phyloP scores from a whole-genome alignment of 2,888 invertebrate species.

The Dysmachus trigonus region DNA sequence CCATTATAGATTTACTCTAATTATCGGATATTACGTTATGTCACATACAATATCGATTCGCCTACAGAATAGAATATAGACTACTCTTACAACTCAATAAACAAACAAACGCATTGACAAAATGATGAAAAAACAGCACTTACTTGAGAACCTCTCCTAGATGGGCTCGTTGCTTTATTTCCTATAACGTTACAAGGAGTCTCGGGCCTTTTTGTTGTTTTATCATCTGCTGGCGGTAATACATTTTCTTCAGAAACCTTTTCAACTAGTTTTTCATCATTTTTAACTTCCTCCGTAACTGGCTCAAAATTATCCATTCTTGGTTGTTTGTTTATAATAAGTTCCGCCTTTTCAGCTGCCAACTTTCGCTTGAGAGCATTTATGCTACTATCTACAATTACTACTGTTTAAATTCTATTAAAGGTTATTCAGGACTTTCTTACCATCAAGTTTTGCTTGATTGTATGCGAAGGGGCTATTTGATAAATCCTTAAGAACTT shows the following conservation, averaged over 20 bases:
- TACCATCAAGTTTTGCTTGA: constrained; percentile 63
- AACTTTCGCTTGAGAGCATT: constrained; percentile 55
- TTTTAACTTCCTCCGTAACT: background rate
- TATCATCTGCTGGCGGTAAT: background rate
- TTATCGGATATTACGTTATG: too few species aligned
- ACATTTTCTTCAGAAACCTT: background rate
- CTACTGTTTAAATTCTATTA: background rate
- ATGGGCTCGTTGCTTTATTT: constrained; percentile 48
- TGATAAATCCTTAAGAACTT: constrained; percentile 63
- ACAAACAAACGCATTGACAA: background rate
- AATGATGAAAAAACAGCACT: constrained; percentile 12
- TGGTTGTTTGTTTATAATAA: constrained; percentile 52
- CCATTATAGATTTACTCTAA: too few species aligned
- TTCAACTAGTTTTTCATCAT: background rate
- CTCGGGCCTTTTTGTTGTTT: constrained; percentile 35
- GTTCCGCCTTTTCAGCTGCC: constrained; percentile 54
- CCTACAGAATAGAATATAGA: too few species aligned
- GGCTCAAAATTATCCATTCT: constrained; percentile 42
- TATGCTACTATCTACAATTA: constrained; percentile 51
- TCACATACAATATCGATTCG: too few species aligned
- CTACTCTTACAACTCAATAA: background rate
- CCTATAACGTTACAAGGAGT: constrained; percentile 18
- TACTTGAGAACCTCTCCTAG: constrained; percentile 53
- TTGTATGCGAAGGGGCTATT: constrained; percentile 66
- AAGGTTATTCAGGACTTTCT: constrained; percentile 41